Base-by-base conservation (phyloP, 1,140 invertebrate species). In the Homalodisca vitripennis region DNA sequence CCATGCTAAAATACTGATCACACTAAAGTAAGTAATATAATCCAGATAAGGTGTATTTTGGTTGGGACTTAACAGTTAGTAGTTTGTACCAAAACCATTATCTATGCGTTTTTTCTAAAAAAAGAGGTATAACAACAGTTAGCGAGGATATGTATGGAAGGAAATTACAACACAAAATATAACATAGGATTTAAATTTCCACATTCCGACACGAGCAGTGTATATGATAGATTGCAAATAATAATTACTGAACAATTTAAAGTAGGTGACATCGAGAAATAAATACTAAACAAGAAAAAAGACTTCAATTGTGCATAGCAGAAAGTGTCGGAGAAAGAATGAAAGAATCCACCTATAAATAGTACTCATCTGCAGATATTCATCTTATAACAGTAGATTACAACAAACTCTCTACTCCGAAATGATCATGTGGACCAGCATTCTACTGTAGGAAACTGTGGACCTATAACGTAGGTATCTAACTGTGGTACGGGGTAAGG, bases 361-460 rank as follows among this genome's bases (percentile, higher is more conserved):
- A 62, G 20, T 20, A 62, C 22, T 3, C 20, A 12, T 27, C 57
- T 29, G 12, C 24, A 6, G 27, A 27, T 27, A 20, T 62, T 3
- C 57, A 62, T 29, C 22, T 62, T 10, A 62, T 62, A 10, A 62
- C 57, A 6, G 57, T 62, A 26, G 57, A 62, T 30, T 62, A 26
- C 57, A 67, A 67, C 51, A 67, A 69, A 68, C 66, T 1, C 29
- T 55, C 66, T 32, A 71, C 34, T 13, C 69, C 69, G 31, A 22
- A 55, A 60, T 48, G 32, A 12, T 26, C 69, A 20, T 66, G 64
- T 66, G 47, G 63, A 41, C 31, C 31, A 0, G 31, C 66, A 47
- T 71, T 68, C 57, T 72, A 72, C 51, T 60, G 24, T 17, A 22
- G 67, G 31, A 67, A 73, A 55, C 63, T 73, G 31, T 73, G 67